Evolutionary conservation across 1,140 invertebrate genomes (phyloP).

Genomic region (Brachionus asplanchnoidis): DNA sequence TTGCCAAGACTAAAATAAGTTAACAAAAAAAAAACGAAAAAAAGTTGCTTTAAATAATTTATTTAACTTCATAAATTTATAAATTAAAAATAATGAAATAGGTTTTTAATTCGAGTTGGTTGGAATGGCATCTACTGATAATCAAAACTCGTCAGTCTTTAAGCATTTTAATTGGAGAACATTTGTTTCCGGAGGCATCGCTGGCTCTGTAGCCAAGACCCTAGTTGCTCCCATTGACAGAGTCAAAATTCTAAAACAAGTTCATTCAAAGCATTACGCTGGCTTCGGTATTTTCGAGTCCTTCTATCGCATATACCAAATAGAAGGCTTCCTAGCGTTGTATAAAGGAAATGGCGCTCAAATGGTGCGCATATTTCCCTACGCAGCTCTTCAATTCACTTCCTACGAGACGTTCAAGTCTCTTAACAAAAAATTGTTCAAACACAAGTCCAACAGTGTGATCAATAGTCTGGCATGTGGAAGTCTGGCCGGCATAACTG

Average conservation of each 20-base stretch:
- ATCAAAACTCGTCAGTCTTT: neutral
- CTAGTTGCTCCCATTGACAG: slow-evolving; percentile 90
- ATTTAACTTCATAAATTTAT: neutral
- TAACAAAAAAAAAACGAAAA: neutral
- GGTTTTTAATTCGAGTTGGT: neutral
- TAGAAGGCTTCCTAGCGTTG: slow-evolving; percentile 73
- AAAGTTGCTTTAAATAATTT: neutral
- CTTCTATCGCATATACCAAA: slow-evolving; percentile 65
- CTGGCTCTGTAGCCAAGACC: slow-evolving; percentile 89
- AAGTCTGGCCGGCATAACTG: slow-evolving; percentile 80
- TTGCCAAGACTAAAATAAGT: neutral
- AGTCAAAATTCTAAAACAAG: slow-evolving; percentile 96
- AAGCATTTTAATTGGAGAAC: slow-evolving; percentile 29
- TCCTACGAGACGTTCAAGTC: slow-evolving; percentile 92
- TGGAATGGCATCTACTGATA: neutral
- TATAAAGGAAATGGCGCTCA: slow-evolving; percentile 97
- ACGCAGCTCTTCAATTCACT: slow-evolving; percentile 93
- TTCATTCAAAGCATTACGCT: slow-evolving; percentile 68
- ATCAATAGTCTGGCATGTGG: slow-evolving; percentile 58
- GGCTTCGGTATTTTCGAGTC: slow-evolving; percentile 72
- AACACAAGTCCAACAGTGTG: neutral
- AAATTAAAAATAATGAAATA: neutral
- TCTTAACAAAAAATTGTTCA: slow-evolving; percentile 51
- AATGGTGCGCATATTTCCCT: slow-evolving; percentile 90
- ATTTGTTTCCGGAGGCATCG: slow-evolving; percentile 50